Evolutionary conservation across 2,113 vertebrate species (phyloP).

Genomic region (Rhombomys opimus): DNA sequence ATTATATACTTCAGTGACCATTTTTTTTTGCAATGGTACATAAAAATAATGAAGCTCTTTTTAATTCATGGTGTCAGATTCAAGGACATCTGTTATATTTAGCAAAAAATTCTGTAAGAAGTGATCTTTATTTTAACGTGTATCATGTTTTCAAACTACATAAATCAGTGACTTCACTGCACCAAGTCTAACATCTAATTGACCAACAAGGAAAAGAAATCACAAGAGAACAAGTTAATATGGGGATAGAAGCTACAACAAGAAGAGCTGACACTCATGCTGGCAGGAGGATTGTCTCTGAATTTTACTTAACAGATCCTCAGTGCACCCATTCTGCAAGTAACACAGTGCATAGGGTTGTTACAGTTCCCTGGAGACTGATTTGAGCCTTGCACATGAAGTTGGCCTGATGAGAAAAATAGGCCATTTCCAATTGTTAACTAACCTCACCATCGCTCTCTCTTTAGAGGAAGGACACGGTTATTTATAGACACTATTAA

Average conservation of each 20-base stretch:
- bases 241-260: not conserved
- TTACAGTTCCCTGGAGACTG: constrained; percentile 18
- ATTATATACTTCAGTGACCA: not conserved
- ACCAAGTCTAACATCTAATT: not conserved
- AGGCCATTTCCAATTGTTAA: constrained; percentile 24
- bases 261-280: not conserved
- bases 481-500: constrained; percentile 76
- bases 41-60: not conserved
- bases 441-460: constrained; percentile 2
- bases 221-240: not conserved
- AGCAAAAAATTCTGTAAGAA: constrained; percentile 56
- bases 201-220: constrained; percentile 6
- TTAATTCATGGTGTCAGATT: not conserved
- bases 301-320: not conserved
- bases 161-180: constrained; percentile 5
- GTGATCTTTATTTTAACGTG: constrained; percentile 29
- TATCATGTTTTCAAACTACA: constrained; percentile 51
- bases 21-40: not conserved
- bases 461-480: constrained; percentile 17
- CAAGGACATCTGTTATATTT: not conserved
- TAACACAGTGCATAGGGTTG: not conserved
- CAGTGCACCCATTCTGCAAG: not conserved
- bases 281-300: not conserved
- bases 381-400: constrained; percentile 32
- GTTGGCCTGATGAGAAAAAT: constrained; percentile 41